A percentile compares a stretch with the other conserved stretches of the same genome.
Evolutionary conservation across 2,888 invertebrate genomes (phyloP).

Genomic region (Drosophila longiperda): DNA sequence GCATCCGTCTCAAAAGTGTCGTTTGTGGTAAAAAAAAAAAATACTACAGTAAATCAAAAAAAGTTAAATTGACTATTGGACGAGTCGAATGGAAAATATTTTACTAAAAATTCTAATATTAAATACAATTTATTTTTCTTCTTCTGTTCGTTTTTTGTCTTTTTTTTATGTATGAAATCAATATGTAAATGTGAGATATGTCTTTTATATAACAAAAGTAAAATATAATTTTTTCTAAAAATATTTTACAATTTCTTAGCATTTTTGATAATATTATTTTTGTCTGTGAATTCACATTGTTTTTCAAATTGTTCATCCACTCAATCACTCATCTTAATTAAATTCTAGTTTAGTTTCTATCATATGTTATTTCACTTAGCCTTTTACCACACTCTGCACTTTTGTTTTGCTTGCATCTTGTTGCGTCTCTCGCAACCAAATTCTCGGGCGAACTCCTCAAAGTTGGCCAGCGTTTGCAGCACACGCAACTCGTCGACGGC

Average conservation of each 20-base stretch:
- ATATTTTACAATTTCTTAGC: neutral
- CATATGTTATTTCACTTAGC: neutral
- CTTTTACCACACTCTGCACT: constrained; percentile 79
- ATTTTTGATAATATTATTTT: neutral
- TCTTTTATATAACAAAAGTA: neutral
- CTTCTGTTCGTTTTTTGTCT: too few relatives aligned
- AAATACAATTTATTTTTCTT: neutral
- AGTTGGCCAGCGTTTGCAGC: constrained; percentile 81
- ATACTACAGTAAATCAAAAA: neutral
- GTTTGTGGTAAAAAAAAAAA: constrained; percentile 63
- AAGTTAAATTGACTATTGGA: neutral
- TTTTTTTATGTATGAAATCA: neutral
- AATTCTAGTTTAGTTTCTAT: neutral
- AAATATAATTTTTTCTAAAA: neutral
- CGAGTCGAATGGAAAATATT: neutral
- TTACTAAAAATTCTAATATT: neutral
- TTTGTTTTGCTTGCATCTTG: constrained; percentile 79
- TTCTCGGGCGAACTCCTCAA: constrained; percentile 79
- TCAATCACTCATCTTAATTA: neutral
- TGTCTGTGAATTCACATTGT: neutral
- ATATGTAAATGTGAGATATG: neutral
- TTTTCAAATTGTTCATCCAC: neutral
- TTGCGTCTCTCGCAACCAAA: constrained; percentile 77
- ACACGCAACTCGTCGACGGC: constrained; percentile 81
- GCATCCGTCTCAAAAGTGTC: constrained; percentile 72